Evolutionary conservation across 2,797 vertebrate species (phyloP), one percentile per base, ranked within the genome.

Genomic region (Cyclura pinguis): DNA sequence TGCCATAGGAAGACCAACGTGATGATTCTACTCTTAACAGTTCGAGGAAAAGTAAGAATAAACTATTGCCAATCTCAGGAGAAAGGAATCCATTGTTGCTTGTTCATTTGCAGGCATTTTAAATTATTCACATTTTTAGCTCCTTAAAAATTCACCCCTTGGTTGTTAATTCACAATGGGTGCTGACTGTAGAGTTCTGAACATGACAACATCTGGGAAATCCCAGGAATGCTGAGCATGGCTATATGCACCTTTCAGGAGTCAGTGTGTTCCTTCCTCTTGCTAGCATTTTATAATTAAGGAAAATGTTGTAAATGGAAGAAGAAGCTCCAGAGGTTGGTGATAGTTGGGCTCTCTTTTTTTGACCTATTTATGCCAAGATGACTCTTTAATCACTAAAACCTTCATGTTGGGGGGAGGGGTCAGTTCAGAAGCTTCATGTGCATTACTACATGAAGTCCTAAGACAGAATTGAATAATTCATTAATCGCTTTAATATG

Each of bases 161-260:
- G 91, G 95, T 96, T 96, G 95, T 95, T 96, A 96, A 96, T 95
- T 84, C 88, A 94, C 94, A 91, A 95, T 91, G 92, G 92, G 94
- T 85, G 86, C 92, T 95, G 93, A 93, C 94, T 95, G 91, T 87
- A 96, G n/a, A 59, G 92, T 96, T 96, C 96, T 93, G 93, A 95
- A 88, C 84, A 91, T 92, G 92, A 93, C 92, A 95, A 93, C 89
- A 93, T 93, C 95, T 96, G 91, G 94, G 93, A 96, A 93, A 91
- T 91, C 93, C 92, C 87, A 73, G 92, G 92, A 94, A 96, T 94
- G 87, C 80, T 92, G 91, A 93, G 84, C 64, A 85, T 90, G 92
- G 88, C 86, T 91, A 95, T 94, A 92, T 85, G 93, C 91, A 93
- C 90, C 95, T 95, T 95, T 91, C 88, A 90, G 84, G 64, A 55